Conservation (phyloP, 1,140 invertebrate genomes). For the Copidosoma floridanum region DNA sequence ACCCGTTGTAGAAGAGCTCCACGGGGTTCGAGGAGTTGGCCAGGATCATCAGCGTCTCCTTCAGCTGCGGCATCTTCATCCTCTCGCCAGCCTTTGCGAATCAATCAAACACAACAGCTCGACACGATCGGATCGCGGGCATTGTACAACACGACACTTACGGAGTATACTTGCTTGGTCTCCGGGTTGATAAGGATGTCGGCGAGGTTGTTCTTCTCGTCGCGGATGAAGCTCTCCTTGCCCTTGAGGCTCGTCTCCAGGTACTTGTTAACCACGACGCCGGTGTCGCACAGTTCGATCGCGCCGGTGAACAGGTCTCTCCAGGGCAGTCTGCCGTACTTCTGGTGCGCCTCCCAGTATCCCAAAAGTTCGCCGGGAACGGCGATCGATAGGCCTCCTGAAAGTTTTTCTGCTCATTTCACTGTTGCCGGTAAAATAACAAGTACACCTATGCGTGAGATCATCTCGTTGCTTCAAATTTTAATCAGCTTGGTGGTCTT, state of each 20-base stretch:
- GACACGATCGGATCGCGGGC: too few species aligned
- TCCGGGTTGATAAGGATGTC: constrained; percentile 68
- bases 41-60: constrained; percentile 71
- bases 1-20: constrained; percentile 68
- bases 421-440: too few species aligned
- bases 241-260: constrained; percentile 61
- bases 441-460: too few species aligned
- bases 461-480: too few species aligned
- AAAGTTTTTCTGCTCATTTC: constrained; percentile 11
- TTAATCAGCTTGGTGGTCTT: too few species aligned
- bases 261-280: constrained; percentile 71
- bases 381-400: constrained; percentile 75
- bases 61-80: constrained; percentile 69
- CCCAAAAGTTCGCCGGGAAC: constrained; percentile 90
- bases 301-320: constrained; percentile 74
- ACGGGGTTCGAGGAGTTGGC: constrained; percentile 62
- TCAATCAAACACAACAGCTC: neutral
- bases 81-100: constrained; percentile 62
- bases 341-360: constrained; percentile 76
- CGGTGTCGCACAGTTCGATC: constrained; percentile 71
- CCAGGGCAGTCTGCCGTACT: constrained; percentile 80
- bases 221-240: constrained; percentile 59
- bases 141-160: constrained; percentile 18
- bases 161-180: constrained; percentile 63
- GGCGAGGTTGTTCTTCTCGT: constrained; percentile 66